Evolutionary conservation across 2,113 vertebrate genomes (phyloP), one percentile per base, ranked within the genome.

Genomic region (Zosterops borbonicus): DNA sequence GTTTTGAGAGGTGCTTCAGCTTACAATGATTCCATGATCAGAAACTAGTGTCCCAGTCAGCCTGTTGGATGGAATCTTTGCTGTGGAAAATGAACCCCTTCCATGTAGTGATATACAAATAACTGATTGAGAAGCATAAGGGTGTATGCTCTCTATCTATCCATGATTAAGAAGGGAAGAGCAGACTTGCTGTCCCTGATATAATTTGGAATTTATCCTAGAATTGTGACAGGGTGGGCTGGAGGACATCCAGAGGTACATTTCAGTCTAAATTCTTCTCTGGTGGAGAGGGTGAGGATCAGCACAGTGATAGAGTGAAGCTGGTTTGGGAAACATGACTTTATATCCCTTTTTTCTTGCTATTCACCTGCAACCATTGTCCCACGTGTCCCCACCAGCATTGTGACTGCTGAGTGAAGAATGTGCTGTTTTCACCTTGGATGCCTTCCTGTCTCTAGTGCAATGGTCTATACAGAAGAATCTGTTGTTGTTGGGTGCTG

Each of bases 221-320:
- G 7, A 33, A 42, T 0, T 59, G 29, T 46, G 63, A 71, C 63
- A 15, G 7, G 12, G 7, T 65, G 35, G 49, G 35, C 28, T 52
- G 50, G 25, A 20, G 55, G 49, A 55, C 31, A 24, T 33, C 12
- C 29, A 42, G 39, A 46, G 5, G 5, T 28, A 60, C 2, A 4
- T 74, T 52, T 41, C 28, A 62, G 8, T 9, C 27, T 37, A 47
- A 56, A 20, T 41, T 75, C 19, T 74, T 65, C 60, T 85, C 28
- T 44, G 41, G 6, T 69, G n/a, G 10, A 84, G 41, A 46, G 18
- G 8, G 14, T 0, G 0, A 19, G 28, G 10, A 46, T 22, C 13
- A 6, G 21, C 56, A 77, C 15, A 14, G 16, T 67, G 47, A 58
- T 14, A 49, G 4, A 6, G n/a, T 0, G 0, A 44, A 55, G 21